Conservation (phyloP, 2,888 invertebrate genomes). For the Myathropa florea region DNA sequence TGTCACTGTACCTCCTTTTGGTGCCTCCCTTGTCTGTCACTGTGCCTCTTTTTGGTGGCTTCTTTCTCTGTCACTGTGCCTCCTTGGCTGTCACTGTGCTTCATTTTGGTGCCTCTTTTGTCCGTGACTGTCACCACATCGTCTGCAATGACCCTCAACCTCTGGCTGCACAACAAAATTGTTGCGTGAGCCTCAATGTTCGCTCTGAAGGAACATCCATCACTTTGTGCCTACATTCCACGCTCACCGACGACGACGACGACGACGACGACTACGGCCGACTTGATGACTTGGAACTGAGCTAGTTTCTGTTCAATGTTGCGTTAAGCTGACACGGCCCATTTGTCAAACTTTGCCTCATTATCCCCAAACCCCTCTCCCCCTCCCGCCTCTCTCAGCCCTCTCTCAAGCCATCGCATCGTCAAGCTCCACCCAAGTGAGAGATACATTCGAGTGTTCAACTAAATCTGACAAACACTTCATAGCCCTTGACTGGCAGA, state of each 20-base stretch:
- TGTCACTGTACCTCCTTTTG: too few species aligned
- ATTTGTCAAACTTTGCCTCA: background rate
- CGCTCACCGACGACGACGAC: background rate
- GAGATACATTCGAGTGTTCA: background rate
- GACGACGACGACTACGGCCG: background rate
- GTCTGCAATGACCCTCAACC: too few species aligned
- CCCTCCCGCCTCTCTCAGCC: too few species aligned
- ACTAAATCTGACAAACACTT: conserved; percentile 10
- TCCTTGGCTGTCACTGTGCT: too few species aligned
- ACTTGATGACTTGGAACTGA: background rate
- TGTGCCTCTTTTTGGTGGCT: too few species aligned
- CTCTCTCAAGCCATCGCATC: background rate
- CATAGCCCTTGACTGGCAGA: background rate
- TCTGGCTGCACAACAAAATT: too few species aligned
- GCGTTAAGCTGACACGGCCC: background rate
- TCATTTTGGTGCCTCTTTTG: too few species aligned
- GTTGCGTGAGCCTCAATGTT: too few species aligned
- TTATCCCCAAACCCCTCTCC: background rate
- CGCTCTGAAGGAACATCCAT: background rate
- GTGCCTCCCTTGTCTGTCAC: too few species aligned
- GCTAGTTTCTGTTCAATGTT: background rate
- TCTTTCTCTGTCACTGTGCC: too few species aligned
- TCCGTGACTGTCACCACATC: too few species aligned
- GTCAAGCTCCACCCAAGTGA: background rate
- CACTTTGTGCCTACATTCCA: background rate